Evolutionary conservation across 2,888 invertebrate genomes (phyloP), one percentile per base, ranked within the genome.

Genomic region (Resseliella maxima): DNA sequence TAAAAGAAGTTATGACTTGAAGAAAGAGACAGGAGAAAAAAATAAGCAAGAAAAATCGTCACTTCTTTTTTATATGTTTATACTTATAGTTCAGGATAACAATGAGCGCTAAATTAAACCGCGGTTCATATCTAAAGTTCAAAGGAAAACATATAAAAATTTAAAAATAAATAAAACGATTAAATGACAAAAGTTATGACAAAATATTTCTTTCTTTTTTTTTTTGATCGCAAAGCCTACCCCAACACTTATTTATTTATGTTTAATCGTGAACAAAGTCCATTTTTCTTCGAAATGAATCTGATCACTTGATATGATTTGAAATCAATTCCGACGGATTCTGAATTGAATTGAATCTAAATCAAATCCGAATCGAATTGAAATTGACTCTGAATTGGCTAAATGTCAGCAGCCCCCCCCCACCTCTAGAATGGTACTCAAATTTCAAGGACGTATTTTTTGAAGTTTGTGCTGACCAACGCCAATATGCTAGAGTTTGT

Each of bases 1-100:
- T n/a, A n/a, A n/a, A n/a, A n/a, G n/a, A 72, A 72, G n/a, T 72
- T 72, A 27, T 15, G 12, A 72, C 72, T n/a, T n/a, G n/a, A 72
- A 15, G 6, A 72, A 72, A 31, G 1, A 1, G 3, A 18, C 2
- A 50, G 2, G 46, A 41, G 41, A 41, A 12, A 5, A 12, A 41
- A 41, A 41, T 5, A 41, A 41, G 41, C n/a, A 27, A 15, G 31
- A 72, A 31, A 72, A 72, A 72, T 72, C 72, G 72, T 72, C 72
- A 72, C 31, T 72, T 72, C 10, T n/a, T 72, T 31, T 72, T 2
- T 31, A 27, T 59, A 24, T 24, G 27, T 59, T 59, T 72, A 72
- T 72, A 72, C 24, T 59, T 24, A 24, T 24, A 24, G 10, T 10
- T 72, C 31, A 15, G 31, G 72, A 72, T 31, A 72, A 72, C 72